A percentile compares a stretch with the other conserved stretches of the same genome.
These are phyloP conservation scores for Drosophila auraria DNA, from an alignment of 1,140 invertebrate genomes.

Conservation along the genomic window DNA sequence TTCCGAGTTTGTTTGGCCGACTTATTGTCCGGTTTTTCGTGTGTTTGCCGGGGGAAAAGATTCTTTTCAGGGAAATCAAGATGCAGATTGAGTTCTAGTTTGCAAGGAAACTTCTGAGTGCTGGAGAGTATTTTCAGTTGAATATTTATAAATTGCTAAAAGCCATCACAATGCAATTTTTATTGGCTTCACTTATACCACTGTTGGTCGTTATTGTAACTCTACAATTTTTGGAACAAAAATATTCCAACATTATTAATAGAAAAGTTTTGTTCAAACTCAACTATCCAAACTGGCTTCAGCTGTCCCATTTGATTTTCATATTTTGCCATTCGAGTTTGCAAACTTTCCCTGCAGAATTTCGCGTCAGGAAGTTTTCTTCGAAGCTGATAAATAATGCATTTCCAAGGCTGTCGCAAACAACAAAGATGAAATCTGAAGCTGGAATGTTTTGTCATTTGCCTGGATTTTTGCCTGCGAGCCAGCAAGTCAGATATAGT, in stretches of 20 bases:
- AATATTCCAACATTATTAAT: constrained; percentile 17
- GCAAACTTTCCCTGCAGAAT: constrained; percentile 24
- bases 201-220: constrained; percentile 5
- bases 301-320: constrained; percentile 31
- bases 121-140: neutral
- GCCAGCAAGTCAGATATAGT: constrained; percentile 53
- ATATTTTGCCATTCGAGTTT: constrained; percentile 14
- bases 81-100: constrained; percentile 11
- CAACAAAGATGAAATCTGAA: constrained; percentile 28
- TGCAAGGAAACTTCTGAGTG: neutral
- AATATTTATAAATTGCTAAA: constrained; percentile 1
- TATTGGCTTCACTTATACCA: constrained; percentile 5
- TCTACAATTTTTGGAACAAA: neutral
- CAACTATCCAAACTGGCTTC: constrained; percentile 4
- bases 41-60: neutral
- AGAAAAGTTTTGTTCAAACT: constrained; percentile 17
- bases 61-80: neutral
- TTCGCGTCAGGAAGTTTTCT: constrained; percentile 20
- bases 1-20: constrained; percentile 8
- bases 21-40: constrained; percentile 3
- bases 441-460: constrained; percentile 33
- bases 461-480: constrained; percentile 29
- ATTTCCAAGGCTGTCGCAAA: constrained; percentile 26
- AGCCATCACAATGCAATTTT: constrained; percentile 7
- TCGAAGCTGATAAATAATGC: constrained; percentile 41